phyloP scores from a whole-genome alignment of 2,888 invertebrate genomes.

The Tuberolachnus salignus region DNA sequence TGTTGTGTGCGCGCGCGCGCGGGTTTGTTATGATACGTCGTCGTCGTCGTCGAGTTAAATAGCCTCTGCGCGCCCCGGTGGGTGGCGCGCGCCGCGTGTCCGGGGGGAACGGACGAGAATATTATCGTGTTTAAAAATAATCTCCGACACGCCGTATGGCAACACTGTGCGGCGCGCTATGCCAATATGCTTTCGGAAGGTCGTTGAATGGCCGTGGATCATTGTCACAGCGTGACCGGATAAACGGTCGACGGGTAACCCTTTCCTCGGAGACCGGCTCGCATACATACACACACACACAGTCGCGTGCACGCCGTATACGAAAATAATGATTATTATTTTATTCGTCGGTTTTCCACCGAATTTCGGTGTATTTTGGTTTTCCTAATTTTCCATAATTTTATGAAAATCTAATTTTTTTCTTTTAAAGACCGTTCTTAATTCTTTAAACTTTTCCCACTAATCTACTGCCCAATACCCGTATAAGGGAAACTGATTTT shows the following conservation, averaged over 20 bases:
- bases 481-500: too few species aligned
- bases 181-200: constrained; percentile 55
- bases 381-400: too few species aligned
- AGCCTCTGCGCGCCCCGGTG: constrained; percentile 21
- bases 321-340: not conserved
- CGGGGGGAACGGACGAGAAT: constrained; percentile 27
- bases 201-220: constrained; percentile 57
- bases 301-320: not conserved
- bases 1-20: not conserved
- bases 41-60: constrained; percentile 20
- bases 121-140: constrained; percentile 53
- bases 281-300: not conserved
- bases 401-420: too few species aligned
- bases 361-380: too few species aligned
- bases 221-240: constrained; percentile 55
- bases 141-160: constrained; percentile 48
- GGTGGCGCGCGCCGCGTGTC: not conserved
- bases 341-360: constrained; percentile 11
- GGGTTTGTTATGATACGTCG: constrained; percentile 40
- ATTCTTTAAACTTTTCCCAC: too few species aligned
- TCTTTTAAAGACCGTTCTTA: too few species aligned
- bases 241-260: constrained; percentile 45
- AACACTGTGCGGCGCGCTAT: constrained; percentile 32
- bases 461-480: too few species aligned
- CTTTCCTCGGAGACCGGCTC: constrained; percentile 9